Conservation (phyloP, 1,140 invertebrate genomes). For the Drosophila novamexicana region DNA sequence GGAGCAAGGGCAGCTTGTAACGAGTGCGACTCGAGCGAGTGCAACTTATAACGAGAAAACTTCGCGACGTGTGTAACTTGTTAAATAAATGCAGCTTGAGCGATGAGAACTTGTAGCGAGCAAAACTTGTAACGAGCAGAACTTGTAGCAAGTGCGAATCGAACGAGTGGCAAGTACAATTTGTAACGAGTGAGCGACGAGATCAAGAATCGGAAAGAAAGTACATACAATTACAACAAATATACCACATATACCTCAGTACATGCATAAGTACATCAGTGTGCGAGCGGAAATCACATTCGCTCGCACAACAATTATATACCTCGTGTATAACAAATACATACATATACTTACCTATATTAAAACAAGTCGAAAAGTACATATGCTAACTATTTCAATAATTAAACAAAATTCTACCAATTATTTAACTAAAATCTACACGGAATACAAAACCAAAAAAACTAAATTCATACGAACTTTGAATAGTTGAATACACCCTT, state of each 20-base stretch:
- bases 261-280: slow-evolving; percentile 75
- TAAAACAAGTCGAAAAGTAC: slow-evolving; percentile 15
- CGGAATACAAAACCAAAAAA: slow-evolving; percentile 19
- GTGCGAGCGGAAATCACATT: slow-evolving; percentile 2
- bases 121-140: neutral
- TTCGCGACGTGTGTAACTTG: neutral
- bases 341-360: slow-evolving; percentile 50
- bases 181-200: slow-evolving; percentile 14
- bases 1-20: neutral
- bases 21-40: neutral
- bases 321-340: slow-evolving; percentile 74
- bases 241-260: slow-evolving; percentile 83
- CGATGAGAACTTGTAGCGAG: neutral
- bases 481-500: slow-evolving; percentile 74
- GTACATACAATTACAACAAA: slow-evolving; percentile 79
- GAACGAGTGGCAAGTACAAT: neutral
- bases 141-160: neutral
- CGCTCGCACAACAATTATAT: slow-evolving; percentile 49
- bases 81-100: neutral
- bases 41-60: neutral
- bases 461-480: slow-evolving; percentile 39
- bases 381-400: slow-evolving; percentile 22
- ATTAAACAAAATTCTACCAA: slow-evolving; percentile 7
- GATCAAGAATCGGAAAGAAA: slow-evolving; percentile 69
- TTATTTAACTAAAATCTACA: slow-evolving; percentile 75